These are phyloP conservation scores for Dromiciops gliroides DNA, from an alignment of 2,113 vertebrate species.

Conservation along the genomic window DNA sequence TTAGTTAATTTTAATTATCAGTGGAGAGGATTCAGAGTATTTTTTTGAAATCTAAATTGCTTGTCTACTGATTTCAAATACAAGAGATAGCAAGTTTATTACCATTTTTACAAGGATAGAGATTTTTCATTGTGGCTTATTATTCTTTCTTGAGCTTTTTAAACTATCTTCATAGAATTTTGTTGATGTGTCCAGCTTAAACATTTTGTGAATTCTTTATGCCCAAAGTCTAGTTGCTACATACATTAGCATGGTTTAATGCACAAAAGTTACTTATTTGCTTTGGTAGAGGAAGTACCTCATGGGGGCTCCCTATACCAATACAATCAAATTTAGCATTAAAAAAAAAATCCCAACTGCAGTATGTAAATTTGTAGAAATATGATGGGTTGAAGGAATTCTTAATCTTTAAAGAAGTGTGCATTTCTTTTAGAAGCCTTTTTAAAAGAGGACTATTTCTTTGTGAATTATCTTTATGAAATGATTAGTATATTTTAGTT, in stretches of 20 bases:
- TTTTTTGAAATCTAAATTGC: constrained; percentile 1
- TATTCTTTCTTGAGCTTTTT: constrained; percentile 37
- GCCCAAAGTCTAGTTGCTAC: no score
- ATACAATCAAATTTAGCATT: not conserved
- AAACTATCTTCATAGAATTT: not conserved
- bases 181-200: constrained; percentile 3
- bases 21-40: constrained; percentile 19
- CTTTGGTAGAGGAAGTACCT: not conserved
- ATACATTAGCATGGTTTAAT: not conserved
- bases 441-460: not conserved
- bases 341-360: not conserved
- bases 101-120: not conserved
- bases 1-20: constrained; percentile 47
- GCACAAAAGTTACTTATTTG: not conserved
- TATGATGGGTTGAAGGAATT: not conserved
- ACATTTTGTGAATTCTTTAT: no score
- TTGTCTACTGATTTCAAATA: constrained; percentile 30
- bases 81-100: constrained; percentile 29
- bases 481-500: constrained; percentile 50
- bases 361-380: not conserved
- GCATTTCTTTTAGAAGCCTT: not conserved
- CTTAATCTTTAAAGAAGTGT: constrained; percentile 25
- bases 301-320: not conserved
- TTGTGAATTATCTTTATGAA: not conserved
- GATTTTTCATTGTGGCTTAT: constrained; percentile 11